Evolutionary conservation across 1,140 invertebrate genomes (phyloP).

Genomic region (Drosophila jambulina): DNA sequence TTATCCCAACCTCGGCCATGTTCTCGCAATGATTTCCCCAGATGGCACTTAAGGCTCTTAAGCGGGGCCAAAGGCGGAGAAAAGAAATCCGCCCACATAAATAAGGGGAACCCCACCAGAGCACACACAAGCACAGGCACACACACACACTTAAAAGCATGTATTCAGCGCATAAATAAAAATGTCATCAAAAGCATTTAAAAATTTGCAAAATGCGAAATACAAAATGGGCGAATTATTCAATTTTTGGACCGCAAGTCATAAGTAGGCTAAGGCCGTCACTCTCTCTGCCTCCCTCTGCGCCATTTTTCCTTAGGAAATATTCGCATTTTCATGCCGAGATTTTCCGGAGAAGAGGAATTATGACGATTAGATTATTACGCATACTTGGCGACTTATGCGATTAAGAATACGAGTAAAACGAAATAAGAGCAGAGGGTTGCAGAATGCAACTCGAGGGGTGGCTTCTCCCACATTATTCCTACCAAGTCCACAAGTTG

Average conservation of each 20-base stretch:
- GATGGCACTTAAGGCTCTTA: slow-evolving; percentile 63
- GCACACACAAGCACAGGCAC: neutral
- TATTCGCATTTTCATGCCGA: slow-evolving; percentile 50
- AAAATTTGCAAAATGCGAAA: slow-evolving; percentile 70
- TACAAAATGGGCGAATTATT: slow-evolving; percentile 65
- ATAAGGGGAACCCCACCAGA: slow-evolving; percentile 40
- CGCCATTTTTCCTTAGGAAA: neutral
- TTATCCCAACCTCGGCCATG: slow-evolving; percentile 40
- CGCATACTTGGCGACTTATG: slow-evolving; percentile 79
- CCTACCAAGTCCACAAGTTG: slow-evolving; percentile 28
- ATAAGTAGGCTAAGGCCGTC: slow-evolving; percentile 52
- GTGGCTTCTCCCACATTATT: slow-evolving; percentile 11
- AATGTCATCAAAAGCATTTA: slow-evolving; percentile 80
- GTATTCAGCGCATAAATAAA: slow-evolving; percentile 52
- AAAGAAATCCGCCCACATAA: slow-evolving; percentile 55
- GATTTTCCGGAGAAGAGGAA: slow-evolving; percentile 64
- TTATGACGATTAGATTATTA: slow-evolving; percentile 82
- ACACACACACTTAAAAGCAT: slow-evolving; percentile 9
- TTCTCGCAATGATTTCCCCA: slow-evolving; percentile 65
- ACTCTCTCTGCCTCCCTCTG: too few species aligned
- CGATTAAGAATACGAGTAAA: slow-evolving; percentile 60
- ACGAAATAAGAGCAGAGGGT: slow-evolving; percentile 52
- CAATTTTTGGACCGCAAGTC: slow-evolving; percentile 57
- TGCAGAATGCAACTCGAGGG: slow-evolving; percentile 45
- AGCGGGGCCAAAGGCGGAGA: slow-evolving; percentile 24